phyloP scores from a whole-genome alignment of 2,797 vertebrate genomes.

The Delichon dasypus region DNA sequence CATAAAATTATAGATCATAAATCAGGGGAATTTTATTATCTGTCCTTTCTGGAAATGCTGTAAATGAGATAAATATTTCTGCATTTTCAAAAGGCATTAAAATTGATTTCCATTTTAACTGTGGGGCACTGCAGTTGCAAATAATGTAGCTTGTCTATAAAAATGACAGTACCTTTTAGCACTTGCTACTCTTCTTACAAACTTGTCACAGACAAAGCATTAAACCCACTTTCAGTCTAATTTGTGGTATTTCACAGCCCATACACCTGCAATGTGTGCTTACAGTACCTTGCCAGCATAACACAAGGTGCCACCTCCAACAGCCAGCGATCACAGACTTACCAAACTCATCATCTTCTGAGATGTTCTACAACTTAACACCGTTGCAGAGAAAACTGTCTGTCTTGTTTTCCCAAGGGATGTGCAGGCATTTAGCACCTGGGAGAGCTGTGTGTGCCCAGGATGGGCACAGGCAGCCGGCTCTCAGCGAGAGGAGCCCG shows the following conservation, averaged over 20 bases:
- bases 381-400: neutral
- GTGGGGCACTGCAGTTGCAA: conserved; percentile 51
- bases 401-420: conserved; percentile 49
- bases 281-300: neutral
- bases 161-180: conserved; percentile 40
- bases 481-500: neutral
- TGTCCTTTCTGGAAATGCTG: conserved; percentile 36
- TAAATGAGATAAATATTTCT: conserved; percentile 65
- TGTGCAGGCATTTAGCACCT: conserved; percentile 35
- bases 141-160: conserved; percentile 52
- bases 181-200: conserved; percentile 23
- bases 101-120: conserved; percentile 64
- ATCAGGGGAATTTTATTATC: conserved; percentile 47
- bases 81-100: conserved; percentile 55
- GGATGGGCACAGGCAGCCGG: neutral
- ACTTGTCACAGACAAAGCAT: neutral
- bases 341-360: neutral
- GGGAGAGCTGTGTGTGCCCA: neutral
- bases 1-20: conserved; percentile 41
- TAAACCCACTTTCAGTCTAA: neutral
- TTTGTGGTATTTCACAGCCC: neutral
- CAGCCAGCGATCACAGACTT: neutral
- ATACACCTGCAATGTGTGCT: neutral
- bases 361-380: neutral
- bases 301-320: neutral